These are phyloP conservation scores for Bombus terrestris DNA, from an alignment of 1,140 invertebrate species.

Conservation along the genomic window DNA sequence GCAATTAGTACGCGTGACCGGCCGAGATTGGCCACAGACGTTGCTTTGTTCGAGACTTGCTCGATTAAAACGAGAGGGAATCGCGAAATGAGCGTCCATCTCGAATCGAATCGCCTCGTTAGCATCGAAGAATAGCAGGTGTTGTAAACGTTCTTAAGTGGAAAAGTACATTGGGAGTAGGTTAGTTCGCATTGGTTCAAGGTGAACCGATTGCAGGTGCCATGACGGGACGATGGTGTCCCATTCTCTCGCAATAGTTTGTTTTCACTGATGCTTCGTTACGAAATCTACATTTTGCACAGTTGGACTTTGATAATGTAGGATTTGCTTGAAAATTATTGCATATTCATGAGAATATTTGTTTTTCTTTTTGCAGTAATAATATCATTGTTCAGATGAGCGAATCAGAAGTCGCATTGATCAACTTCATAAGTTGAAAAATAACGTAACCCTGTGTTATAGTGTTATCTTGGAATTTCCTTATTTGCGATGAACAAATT, in stretches of 20 bases:
- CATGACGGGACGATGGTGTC: neutral
- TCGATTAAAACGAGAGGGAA: slow-evolving; percentile 48
- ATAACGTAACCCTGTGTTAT: too few relatives aligned
- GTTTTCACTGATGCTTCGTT: neutral
- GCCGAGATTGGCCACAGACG: slow-evolving; percentile 63
- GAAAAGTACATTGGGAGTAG: slow-evolving; percentile 47
- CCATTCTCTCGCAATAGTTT: slow-evolving; percentile 4
- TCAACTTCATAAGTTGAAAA: too few relatives aligned
- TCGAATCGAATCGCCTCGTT: slow-evolving; percentile 49
- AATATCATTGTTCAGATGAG: neutral
- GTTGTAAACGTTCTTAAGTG: slow-evolving; percentile 32
- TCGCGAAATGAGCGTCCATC: slow-evolving; percentile 17
- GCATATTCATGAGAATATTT: neutral
- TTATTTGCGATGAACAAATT: too few relatives aligned
- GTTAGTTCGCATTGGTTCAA: slow-evolving; percentile 45
- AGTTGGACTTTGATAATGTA: neutral
- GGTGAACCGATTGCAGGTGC: slow-evolving; percentile 40
- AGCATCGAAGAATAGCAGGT: slow-evolving; percentile 57
- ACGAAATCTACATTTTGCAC: neutral
- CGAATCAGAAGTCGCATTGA: too few relatives aligned
- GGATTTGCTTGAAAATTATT: neutral
- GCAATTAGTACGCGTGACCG: slow-evolving; percentile 59
- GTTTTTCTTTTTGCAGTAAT: neutral
- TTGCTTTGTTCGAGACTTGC: slow-evolving; percentile 60
- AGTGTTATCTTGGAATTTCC: too few relatives aligned